Evolutionary conservation across 2,888 invertebrate species (phyloP), one percentile per base, ranked within the genome.

Genomic region (Ornithoptera alexandrae): DNA sequence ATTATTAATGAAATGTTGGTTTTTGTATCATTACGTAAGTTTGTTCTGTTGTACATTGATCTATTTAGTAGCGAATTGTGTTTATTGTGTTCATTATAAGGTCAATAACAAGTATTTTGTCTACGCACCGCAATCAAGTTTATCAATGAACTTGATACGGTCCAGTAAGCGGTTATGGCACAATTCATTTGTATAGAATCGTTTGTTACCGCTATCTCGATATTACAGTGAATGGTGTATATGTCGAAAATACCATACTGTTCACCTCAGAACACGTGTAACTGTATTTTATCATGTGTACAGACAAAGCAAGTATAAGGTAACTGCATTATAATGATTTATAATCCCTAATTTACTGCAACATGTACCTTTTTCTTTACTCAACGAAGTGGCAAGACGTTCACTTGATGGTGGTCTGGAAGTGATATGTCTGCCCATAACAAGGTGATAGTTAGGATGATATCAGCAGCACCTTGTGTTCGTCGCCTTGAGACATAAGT

Each of bases 101-200:
- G 86, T 84, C 86, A 80, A 76, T 76, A 64, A 42, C 68, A 64
- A 69, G 36, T 71, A 72, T 67, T 72, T 66, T 42, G 68, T 63
- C 56, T 73, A 75, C 72, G 62, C 53, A 71, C 63, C 75, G 72
- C 78, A 85, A 84, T 86, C 88, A 87, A 86, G 84, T 86, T 84
- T 86, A 88, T 88, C 88, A 88, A 89, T 89, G 87, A 85, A 85
- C 83, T 82, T 83, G 89, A 83, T 81, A 86, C 85, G 88, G 87
- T 83, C 84, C 85, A 81, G 71, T 83, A 78, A 72, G 73, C 71
- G 76, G 84, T 82, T 79, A 83, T 84, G 84, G 81, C 85, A 80
- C 74, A 73, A 70, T 81, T 81, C 81, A 72, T 79, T 75, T 80
- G 77, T 78, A 77, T 79, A 75, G 73, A 75, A 76, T 74, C 70